Evolutionary conservation across 2,797 vertebrate genomes (phyloP).

Genomic region (Sciurus vulgaris): DNA sequence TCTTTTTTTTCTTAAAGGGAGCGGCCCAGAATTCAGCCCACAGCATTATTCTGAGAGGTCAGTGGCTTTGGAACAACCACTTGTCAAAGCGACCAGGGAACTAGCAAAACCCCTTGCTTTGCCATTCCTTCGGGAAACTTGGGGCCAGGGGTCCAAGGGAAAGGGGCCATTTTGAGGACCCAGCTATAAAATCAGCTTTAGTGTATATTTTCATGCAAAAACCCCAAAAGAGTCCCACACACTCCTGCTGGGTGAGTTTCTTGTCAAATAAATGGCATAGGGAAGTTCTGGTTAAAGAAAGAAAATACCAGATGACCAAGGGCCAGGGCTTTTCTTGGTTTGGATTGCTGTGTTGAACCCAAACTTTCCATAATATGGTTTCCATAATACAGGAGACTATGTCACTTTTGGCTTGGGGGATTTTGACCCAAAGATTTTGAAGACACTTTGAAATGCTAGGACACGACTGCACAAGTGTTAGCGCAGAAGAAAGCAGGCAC

Average conservation of each 20-base stretch:
- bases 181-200: not conserved
- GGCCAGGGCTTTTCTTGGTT: not conserved
- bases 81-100: not conserved
- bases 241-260: not conserved
- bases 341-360: not conserved
- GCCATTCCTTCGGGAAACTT: not conserved
- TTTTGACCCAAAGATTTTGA: not conserved
- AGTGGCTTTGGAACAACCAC: not conserved
- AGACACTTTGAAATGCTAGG: conserved; percentile 75
- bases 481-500: conserved; percentile 44
- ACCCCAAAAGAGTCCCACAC: not conserved
- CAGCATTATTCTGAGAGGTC: not conserved
- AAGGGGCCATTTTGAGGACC: too few relatives aligned
- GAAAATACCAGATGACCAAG: not conserved
- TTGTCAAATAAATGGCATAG: not conserved
- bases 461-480: conserved; percentile 73
- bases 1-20: not conserved
- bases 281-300: not conserved
- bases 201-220: not conserved
- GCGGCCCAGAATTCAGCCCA: not conserved
- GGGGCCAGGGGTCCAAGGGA: not conserved
- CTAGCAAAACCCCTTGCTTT: not conserved
- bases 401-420: not conserved
- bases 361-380: not conserved
- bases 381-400: not conserved